Evolutionary conservation across 2,113 vertebrate species (phyloP).

Genomic region (Nothocercus nigrocapillus): DNA sequence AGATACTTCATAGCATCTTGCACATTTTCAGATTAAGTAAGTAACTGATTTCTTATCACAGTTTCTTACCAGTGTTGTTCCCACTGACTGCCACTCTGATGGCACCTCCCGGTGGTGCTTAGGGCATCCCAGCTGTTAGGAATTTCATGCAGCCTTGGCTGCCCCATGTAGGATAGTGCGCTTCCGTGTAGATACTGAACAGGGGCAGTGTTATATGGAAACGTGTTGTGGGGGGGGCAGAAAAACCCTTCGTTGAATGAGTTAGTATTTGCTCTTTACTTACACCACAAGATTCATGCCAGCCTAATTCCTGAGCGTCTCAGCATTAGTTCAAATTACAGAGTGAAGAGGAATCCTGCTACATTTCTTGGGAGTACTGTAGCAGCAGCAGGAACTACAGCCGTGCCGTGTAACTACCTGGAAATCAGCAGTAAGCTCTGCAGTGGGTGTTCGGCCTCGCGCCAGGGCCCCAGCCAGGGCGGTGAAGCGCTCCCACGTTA

Average conservation of each 20-base stretch:
- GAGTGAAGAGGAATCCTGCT: background rate
- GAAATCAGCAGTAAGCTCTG: fast-evolving
- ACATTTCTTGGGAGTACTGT: background rate
- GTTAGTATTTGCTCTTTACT: background rate
- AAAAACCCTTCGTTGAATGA: background rate
- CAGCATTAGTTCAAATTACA: background rate
- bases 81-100: background rate
- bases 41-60: background rate
- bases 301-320: background rate
- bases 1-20: background rate
- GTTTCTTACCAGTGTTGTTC: background rate
- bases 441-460: background rate
- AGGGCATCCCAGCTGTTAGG: background rate
- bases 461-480: background rate
- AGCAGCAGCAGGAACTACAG: background rate
- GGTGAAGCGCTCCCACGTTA: background rate
- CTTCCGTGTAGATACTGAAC: background rate
- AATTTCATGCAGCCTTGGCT: background rate
- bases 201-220: background rate
- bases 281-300: background rate
- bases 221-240: background rate
- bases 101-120: background rate
- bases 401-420: background rate
- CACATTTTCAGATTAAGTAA: fast-evolving
- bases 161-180: background rate